phyloP scores from a whole-genome alignment of 2,888 invertebrate species.

The Habrosyne pyritoides region DNA sequence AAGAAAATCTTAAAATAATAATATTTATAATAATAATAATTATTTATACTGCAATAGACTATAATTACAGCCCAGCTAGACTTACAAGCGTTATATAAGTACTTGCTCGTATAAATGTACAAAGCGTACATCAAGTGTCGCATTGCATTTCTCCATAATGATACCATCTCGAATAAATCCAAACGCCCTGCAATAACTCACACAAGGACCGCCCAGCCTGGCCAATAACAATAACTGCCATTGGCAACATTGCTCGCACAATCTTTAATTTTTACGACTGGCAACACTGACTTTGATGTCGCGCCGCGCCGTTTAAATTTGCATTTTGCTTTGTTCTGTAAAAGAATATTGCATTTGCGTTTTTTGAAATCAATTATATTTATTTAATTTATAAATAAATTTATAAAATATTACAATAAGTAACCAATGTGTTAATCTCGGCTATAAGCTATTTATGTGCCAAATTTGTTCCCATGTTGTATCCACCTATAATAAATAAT shows the following conservation, averaged over 20 bases:
- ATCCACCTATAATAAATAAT: no score
- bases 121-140: slow-evolving; percentile 21
- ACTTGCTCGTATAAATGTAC: slow-evolving; percentile 21
- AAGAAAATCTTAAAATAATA: no score
- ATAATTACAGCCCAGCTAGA: neutral
- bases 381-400: no score
- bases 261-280: slow-evolving; percentile 39
- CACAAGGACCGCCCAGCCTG: slow-evolving; percentile 32
- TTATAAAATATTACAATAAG: no score
- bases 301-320: slow-evolving; percentile 23
- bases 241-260: slow-evolving; percentile 25
- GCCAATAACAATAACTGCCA: slow-evolving; percentile 29
- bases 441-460: no score
- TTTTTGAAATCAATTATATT: no score
- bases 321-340: slow-evolving; percentile 7
- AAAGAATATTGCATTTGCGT: no score
- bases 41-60: no score
- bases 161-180: slow-evolving; percentile 22
- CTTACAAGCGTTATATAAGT: slow-evolving; percentile 20
- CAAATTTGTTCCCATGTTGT: no score
- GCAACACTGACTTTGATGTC: slow-evolving; percentile 31
- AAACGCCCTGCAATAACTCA: slow-evolving; percentile 35
- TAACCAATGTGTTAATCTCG: no score
- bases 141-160: slow-evolving; percentile 25
- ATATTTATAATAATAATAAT: no score